Evolutionary conservation across 2,113 vertebrate species (phyloP).

Genomic region (Gadus macrocephalus): DNA sequence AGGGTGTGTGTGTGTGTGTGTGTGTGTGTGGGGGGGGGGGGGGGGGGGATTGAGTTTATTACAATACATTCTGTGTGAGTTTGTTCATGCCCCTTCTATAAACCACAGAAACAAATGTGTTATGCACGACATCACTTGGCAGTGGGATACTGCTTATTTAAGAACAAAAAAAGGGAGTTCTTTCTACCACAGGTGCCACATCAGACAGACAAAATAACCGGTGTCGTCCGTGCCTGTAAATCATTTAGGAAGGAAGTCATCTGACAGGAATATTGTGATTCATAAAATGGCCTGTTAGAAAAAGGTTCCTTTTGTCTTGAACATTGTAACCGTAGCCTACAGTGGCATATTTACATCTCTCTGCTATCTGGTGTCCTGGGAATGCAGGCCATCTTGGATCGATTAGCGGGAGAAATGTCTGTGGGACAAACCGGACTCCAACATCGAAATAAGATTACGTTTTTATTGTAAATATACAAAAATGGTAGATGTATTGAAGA

Average conservation of each 20-base stretch:
- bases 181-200: slow-evolving; percentile 42
- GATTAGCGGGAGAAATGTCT: slow-evolving; percentile 51
- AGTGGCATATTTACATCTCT: slow-evolving; percentile 37
- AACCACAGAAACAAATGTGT: slow-evolving; percentile 24
- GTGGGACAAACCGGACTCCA: too few relatives aligned
- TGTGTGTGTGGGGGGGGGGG: too few relatives aligned
- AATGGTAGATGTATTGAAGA: too few relatives aligned
- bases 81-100: slow-evolving; percentile 27
- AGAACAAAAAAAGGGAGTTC: not conserved
- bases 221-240: slow-evolving; percentile 24
- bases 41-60: slow-evolving; percentile 41
- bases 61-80: slow-evolving; percentile 35
- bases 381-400: slow-evolving; percentile 47
- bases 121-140: slow-evolving; percentile 18
- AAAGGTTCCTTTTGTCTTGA: slow-evolving; percentile 28
- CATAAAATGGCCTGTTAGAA: slow-evolving; percentile 29
- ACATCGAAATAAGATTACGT: too few relatives aligned
- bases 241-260: slow-evolving; percentile 27
- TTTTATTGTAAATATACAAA: too few relatives aligned
- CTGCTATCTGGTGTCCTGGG: slow-evolving; percentile 36
- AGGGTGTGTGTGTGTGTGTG: slow-evolving; percentile 36
- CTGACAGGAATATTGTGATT: slow-evolving; percentile 36
- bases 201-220: slow-evolving; percentile 25
- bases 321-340: slow-evolving; percentile 27
- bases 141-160: slow-evolving; percentile 18